phyloP scores from a whole-genome alignment of 2,888 invertebrate species.

The Drosophila buzzatii region DNA sequence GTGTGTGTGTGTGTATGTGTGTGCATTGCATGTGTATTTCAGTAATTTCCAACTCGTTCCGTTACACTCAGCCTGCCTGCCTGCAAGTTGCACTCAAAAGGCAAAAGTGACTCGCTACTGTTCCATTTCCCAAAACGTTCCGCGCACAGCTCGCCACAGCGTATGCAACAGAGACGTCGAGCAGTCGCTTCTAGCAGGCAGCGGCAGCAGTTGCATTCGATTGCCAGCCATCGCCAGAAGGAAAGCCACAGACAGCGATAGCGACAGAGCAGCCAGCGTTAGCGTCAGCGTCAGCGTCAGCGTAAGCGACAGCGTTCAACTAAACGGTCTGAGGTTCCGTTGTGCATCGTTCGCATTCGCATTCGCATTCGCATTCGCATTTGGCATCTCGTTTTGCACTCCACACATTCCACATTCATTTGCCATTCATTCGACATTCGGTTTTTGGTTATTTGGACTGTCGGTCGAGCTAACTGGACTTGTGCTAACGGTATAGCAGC shows the following conservation, averaged over 20 bases:
- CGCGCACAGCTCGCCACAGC: slow-evolving; percentile 27
- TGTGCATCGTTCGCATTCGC: slow-evolving; percentile 26
- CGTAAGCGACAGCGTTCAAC: slow-evolving; percentile 5
- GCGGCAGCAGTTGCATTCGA: slow-evolving; percentile 71
- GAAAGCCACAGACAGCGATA: slow-evolving; percentile 7
- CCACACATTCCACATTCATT: slow-evolving; percentile 43
- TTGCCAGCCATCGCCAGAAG: slow-evolving; percentile 51
- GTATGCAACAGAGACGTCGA: slow-evolving; percentile 48
- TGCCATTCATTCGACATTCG: slow-evolving; percentile 47
- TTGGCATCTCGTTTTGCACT: slow-evolving; percentile 31
- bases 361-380: slow-evolving; percentile 33
- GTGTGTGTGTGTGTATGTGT: slow-evolving; percentile 39
- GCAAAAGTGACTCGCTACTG: slow-evolving; percentile 18
- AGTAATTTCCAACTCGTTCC: slow-evolving; percentile 17
- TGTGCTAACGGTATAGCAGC: background rate
- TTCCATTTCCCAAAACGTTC: slow-evolving; percentile 44
- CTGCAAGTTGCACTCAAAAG: slow-evolving; percentile 59
- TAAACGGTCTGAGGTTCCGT: slow-evolving; percentile 30
- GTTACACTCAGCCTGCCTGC: slow-evolving; percentile 27
- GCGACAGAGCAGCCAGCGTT: slow-evolving; percentile 16
- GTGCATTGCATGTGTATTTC: slow-evolving; percentile 17
- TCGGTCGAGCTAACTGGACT: slow-evolving; percentile 23
- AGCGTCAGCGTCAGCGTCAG: background rate
- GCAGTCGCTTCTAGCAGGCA: slow-evolving; percentile 69
- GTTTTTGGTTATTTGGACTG: slow-evolving; percentile 12